These are phyloP conservation scores for Adelognathus sp. DNA, from an alignment of 2,888 invertebrate genomes.

Conservation along the genomic window DNA sequence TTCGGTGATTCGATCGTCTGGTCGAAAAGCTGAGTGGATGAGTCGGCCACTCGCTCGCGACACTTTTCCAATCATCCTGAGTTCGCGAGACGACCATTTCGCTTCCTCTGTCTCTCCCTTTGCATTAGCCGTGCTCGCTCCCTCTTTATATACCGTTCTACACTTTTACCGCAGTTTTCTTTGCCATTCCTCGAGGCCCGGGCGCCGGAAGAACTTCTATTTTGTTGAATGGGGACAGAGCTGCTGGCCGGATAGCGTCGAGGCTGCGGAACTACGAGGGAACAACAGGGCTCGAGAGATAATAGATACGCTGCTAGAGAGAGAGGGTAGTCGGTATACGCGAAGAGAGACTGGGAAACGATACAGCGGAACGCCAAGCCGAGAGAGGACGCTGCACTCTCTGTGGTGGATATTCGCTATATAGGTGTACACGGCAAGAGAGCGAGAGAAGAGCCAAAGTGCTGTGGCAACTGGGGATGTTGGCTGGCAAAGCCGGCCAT, in stretches of 20 bases:
- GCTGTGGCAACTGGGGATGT: constrained; percentile 62
- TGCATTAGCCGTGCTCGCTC: background rate
- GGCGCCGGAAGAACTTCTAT: constrained; percentile 47
- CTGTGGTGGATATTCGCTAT: background rate
- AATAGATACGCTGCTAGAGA: constrained; percentile 46
- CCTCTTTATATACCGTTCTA: constrained; percentile 17
- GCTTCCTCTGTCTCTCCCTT: background rate
- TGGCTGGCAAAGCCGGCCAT: constrained; percentile 68
- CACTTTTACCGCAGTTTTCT: constrained; percentile 48
- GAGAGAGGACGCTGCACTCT: background rate
- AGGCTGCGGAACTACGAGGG: background rate
- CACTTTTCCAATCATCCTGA: constrained; percentile 59
- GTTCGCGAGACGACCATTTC: constrained; percentile 24
- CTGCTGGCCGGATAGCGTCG: constrained; percentile 35
- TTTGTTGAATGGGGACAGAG: constrained; percentile 44
- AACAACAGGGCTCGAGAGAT: constrained; percentile 32
- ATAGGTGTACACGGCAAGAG: constrained; percentile 8
- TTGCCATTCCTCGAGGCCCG: constrained; percentile 35
- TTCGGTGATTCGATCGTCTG: constrained; percentile 51
- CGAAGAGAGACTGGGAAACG: constrained; percentile 9
- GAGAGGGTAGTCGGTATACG: background rate
- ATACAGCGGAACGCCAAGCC: background rate
- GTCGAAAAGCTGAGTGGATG: constrained; percentile 45
- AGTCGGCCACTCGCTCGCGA: constrained; percentile 46
- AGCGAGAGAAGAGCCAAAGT: constrained; percentile 50